Evolutionary conservation across 2,113 vertebrate species (phyloP).

Genomic region (Thomomys bottae): DNA sequence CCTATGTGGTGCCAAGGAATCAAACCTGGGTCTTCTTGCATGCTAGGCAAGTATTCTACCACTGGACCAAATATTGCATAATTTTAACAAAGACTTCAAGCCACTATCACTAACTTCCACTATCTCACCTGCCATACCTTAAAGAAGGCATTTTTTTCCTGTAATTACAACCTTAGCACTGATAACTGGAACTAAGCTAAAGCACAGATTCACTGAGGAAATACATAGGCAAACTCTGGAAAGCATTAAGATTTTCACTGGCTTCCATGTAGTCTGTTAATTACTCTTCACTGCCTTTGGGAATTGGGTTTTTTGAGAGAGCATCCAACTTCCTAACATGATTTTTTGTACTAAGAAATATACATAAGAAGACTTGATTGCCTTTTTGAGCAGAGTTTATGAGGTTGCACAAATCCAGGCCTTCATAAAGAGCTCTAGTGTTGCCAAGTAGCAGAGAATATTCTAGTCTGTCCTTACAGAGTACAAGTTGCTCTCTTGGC

Average conservation of each 20-base stretch:
- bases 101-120: constrained; percentile 1
- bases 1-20: no score
- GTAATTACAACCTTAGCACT: constrained; percentile 57
- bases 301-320: constrained; percentile 1
- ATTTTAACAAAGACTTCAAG: constrained; percentile 66
- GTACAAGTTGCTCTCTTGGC: not conserved
- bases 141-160: constrained; percentile 43
- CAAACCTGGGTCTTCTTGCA: no score
- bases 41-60: no score
- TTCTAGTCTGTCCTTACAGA: not conserved
- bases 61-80: constrained; percentile 23
- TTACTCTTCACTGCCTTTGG: not conserved
- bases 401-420: not conserved
- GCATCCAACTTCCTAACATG: not conserved
- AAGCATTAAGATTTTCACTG: constrained; percentile 35
- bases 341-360: not conserved
- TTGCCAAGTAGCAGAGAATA: not conserved
- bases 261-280: not conserved
- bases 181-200: constrained; percentile 29
- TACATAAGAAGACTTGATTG: not conserved
- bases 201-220: constrained; percentile 29
- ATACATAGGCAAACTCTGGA: constrained; percentile 22
- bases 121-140: constrained; percentile 49
- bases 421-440: not conserved
- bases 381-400: not conserved